Evolutionary conservation across 1,140 invertebrate species (phyloP).

Genomic region (Micrasema minimum): DNA sequence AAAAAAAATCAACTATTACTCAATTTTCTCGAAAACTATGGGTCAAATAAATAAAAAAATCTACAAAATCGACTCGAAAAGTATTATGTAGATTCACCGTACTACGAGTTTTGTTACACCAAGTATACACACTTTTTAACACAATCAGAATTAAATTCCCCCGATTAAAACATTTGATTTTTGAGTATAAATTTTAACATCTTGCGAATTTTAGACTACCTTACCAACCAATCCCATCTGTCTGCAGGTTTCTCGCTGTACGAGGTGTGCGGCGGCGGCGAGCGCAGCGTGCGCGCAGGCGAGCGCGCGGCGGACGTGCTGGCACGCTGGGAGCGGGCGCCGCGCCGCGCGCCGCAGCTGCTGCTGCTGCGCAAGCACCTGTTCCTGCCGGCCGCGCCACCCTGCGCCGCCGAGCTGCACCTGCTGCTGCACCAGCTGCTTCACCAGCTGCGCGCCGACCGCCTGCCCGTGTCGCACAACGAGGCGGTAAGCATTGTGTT

Average conservation of each 20-base stretch:
- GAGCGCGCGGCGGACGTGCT: constrained; percentile 95
- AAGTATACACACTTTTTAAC: too few relatives aligned
- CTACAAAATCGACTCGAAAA: too few relatives aligned
- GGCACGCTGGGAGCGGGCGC: constrained; percentile 93
- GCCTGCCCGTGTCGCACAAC: constrained; percentile 90
- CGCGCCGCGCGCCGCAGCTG: constrained; percentile 73
- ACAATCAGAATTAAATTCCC: too few relatives aligned
- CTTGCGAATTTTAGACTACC: too few relatives aligned
- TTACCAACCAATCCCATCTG: too few relatives aligned
- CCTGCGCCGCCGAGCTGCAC: constrained; percentile 91
- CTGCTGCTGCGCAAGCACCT: constrained; percentile 94
- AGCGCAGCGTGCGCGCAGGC: constrained; percentile 83
- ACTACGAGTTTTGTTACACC: too few relatives aligned
- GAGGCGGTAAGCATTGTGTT: constrained; percentile 94
- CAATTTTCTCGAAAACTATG: too few relatives aligned
- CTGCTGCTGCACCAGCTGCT: constrained; percentile 95
- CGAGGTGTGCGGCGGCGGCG: constrained; percentile 74
- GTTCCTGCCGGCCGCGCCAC: constrained; percentile 82
- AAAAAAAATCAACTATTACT: too few relatives aligned
- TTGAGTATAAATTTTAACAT: too few relatives aligned
- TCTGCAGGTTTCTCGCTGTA: constrained; percentile 49
- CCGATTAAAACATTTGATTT: too few relatives aligned
- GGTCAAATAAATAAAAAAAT: too few relatives aligned
- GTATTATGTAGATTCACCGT: too few relatives aligned
- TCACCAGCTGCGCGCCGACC: constrained; percentile 88